Evolutionary conservation across 2,888 invertebrate genomes (phyloP), one percentile per base, ranked within the genome.

Genomic region (Oxyteleia sp.): DNA sequence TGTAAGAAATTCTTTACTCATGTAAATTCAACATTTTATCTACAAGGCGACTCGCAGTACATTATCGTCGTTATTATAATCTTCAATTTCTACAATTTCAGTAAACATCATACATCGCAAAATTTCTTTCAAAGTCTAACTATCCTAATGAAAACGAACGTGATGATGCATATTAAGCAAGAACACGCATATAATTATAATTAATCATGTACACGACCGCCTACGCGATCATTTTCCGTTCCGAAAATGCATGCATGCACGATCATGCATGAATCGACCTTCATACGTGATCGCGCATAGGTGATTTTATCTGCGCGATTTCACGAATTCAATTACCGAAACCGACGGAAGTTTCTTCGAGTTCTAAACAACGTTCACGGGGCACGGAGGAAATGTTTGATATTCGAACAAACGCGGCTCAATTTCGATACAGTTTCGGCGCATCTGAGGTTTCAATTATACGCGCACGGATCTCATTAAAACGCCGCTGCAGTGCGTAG

Each of bases 391-490:
- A 59, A 71, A 71, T 49, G 59, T 49, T 59, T 57, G 16, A 47
- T 59, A 47, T 38, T 57, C 51, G 59, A 57, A 69, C 69, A 53
- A 43, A 16, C 55, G 53, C n/a, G 18, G 18, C 69, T 59, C 51
- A 11, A 41, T 57, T 57, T 20, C 18, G 55, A 69, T 69, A 55
- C 68, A 69, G 43, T 72, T 72, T 38, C 29, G 29, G 41, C 16
- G 61, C 51, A 61, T 72, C 61, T 53, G 41, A 53, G 26, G 35
- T 13, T 59, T 41, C 45, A 15, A 35, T 26, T 26, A 47, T 26
- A 72, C 68, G 61, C 71, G 49, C 15, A 49, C 26, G 79, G 38
- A 82, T 80, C 82, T 80, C 85, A 84, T 84, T 85, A 85, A 84
- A 81, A 61, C 61, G 68, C 61, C 59, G 59, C 43, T 63, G 63